A percentile compares a stretch with the other conserved stretches of the same genome.
phyloP scores from a whole-genome alignment of 2,888 invertebrate genomes.

The Netelia melanura region DNA sequence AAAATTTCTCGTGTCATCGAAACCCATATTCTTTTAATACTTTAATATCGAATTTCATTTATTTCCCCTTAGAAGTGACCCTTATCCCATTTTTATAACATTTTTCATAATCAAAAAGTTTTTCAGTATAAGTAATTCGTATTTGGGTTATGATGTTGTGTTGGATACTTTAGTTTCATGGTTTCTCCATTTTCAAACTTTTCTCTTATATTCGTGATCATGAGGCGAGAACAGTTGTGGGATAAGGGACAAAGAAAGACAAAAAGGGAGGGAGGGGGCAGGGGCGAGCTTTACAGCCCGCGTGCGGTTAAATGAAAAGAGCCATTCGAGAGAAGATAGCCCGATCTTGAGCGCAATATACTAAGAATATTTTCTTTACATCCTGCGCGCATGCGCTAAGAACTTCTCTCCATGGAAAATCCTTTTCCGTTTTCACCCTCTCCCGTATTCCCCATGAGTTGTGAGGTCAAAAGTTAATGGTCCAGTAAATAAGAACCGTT shows the following conservation, averaged over 20 bases:
- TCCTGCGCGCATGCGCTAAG: constrained; percentile 39
- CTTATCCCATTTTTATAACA: too few species aligned
- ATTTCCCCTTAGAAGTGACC: too few species aligned
- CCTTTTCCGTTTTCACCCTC: constrained; percentile 39
- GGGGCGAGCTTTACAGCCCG: background rate
- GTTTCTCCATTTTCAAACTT: constrained; percentile 32
- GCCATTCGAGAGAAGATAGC: constrained; percentile 7
- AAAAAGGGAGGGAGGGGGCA: background rate
- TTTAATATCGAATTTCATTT: too few species aligned
- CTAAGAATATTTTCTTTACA: constrained; percentile 24
- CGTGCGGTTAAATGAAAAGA: constrained; percentile 28
- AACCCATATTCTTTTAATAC: too few species aligned
- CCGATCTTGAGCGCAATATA: constrained; percentile 31
- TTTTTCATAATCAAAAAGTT: too few species aligned
- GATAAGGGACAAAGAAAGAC: background rate
- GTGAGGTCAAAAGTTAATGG: constrained; percentile 69
- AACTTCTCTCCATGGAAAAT: constrained; percentile 44
- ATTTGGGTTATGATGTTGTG: constrained; percentile 16
- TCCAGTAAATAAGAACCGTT: constrained; percentile 69
- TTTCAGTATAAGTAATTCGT: background rate
- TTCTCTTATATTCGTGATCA: constrained; percentile 14
- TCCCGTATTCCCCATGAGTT: constrained; percentile 62
- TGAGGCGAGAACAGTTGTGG: background rate
- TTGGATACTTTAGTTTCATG: constrained; percentile 16
- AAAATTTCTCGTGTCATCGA: background rate